A percentile compares a stretch with the other conserved stretches of the same genome.
Conservation (phyloP, 2,113 vertebrate genomes). For the Rhodinocichla rosea region DNA sequence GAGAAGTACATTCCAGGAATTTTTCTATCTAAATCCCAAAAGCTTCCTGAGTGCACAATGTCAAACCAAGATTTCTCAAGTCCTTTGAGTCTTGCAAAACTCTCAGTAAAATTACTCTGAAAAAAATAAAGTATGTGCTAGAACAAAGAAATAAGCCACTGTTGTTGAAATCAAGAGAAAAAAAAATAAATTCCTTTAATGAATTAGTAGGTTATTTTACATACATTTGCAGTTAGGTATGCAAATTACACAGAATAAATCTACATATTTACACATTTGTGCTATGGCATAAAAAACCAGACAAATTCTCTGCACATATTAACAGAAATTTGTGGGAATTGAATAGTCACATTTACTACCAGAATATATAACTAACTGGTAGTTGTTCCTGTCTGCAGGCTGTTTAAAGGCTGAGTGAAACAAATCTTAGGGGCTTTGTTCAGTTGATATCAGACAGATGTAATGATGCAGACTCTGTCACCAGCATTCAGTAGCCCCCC, state of each 20-base stretch:
- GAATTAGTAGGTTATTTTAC: neutral
- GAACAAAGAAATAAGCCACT: neutral
- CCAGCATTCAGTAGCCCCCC: neutral
- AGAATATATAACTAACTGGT: neutral
- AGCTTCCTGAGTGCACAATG: neutral
- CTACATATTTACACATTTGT: neutral
- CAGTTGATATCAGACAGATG: neutral
- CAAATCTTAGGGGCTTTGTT: neutral
- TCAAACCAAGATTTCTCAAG: neutral
- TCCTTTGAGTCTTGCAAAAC: conserved; percentile 3
- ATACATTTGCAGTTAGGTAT: neutral
- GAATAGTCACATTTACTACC: neutral
- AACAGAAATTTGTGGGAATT: neutral
- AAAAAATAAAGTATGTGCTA: neutral
- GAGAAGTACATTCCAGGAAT: conserved; percentile 16
- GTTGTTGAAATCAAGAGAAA: neutral
- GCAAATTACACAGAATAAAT: neutral
- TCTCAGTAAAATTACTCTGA: neutral
- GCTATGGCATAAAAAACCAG: neutral
- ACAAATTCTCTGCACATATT: neutral
- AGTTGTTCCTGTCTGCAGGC: neutral
- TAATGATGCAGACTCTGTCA: neutral
- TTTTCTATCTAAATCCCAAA: conserved; percentile 11
- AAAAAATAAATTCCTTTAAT: neutral
- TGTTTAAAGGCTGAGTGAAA: neutral